Percentiles rank a stretch among this genome's conserved stretches.
Evolutionary conservation across 92 coral and sea anemone genomes (phyloP).

Genomic region (Bergia sp.): DNA sequence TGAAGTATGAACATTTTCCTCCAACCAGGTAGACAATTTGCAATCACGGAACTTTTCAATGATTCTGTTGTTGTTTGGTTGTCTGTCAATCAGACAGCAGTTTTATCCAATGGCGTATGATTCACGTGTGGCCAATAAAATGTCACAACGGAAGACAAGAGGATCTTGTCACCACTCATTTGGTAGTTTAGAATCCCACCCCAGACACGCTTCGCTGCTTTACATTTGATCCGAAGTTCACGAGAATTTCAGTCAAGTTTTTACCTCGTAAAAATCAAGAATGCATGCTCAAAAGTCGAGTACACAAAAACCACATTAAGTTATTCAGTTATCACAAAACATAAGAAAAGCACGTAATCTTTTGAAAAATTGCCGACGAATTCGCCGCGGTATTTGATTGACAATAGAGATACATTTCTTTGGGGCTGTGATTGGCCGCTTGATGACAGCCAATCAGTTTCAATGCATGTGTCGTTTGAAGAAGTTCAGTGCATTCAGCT

Average conservation of each 20-base stretch:
- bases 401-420: conserved; percentile 84
- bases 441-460: conserved; percentile 92
- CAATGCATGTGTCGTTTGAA: conserved; percentile 83
- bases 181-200: conserved; percentile 42
- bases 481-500: conserved; percentile 44
- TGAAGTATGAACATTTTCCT: not conserved
- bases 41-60: conserved; percentile 36
- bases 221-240: conserved; percentile 10
- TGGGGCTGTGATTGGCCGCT: conserved; percentile 80
- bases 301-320: not conserved
- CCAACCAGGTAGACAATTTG: not conserved
- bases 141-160: conserved; percentile 28
- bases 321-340: not conserved
- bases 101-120: conserved; percentile 73
- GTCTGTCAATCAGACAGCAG: conserved; percentile 77
- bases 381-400: conserved; percentile 79
- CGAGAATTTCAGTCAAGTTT: not conserved
- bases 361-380: conserved; percentile 63
- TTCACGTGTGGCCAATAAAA: conserved; percentile 82
- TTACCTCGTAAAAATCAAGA: not conserved
- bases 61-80: conserved; percentile 66
- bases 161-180: conserved; percentile 29
- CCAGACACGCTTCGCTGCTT: conserved; percentile 36
- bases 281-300: not conserved
- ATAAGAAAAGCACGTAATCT: conserved; percentile 18